Evolutionary conservation across 2,113 vertebrate species (phyloP).

Genomic region (Cynoglossus semilaevis): DNA sequence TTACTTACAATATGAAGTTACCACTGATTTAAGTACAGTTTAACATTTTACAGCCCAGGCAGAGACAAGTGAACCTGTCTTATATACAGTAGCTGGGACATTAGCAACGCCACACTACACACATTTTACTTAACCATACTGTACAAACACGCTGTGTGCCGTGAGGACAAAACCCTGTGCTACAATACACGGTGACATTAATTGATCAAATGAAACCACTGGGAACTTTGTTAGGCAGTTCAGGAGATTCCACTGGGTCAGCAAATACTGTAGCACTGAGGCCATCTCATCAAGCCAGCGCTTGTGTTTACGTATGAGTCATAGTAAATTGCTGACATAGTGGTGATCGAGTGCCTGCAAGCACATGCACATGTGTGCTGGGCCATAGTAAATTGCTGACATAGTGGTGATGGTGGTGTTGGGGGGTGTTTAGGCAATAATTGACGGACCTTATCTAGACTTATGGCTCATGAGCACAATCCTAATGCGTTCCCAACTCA

Average conservation of each 20-base stretch:
- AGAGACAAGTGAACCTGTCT: no score
- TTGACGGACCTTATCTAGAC: conserved; percentile 62
- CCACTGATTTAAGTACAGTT: no score
- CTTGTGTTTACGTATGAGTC: conserved; percentile 6
- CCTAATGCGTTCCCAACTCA: conserved; percentile 17
- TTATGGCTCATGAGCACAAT: conserved; percentile 26
- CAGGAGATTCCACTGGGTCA: conserved; percentile 53
- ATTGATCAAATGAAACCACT: conserved; percentile 64
- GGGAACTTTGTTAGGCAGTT: conserved; percentile 60
- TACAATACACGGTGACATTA: conserved; percentile 49
- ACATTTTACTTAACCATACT: no score
- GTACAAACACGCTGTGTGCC: no score
- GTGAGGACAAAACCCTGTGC: conserved; percentile 8
- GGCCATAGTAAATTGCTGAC: conserved; percentile 51
- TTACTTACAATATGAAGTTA: no score
- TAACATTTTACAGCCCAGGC: no score
- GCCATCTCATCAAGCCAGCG: conserved; percentile 56
- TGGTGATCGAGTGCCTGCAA: no score
- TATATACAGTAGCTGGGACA: no score
- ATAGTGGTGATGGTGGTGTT: neutral
- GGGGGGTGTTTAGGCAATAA: conserved; percentile 48
- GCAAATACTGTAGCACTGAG: conserved; percentile 53
- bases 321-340: no score
- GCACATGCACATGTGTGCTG: conserved; percentile 11
- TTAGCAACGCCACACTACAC: no score